A percentile compares a stretch with the other conserved stretches of the same genome.
phyloP scores from a whole-genome alignment of 2,888 invertebrate genomes.

The Dynastes grantii region DNA sequence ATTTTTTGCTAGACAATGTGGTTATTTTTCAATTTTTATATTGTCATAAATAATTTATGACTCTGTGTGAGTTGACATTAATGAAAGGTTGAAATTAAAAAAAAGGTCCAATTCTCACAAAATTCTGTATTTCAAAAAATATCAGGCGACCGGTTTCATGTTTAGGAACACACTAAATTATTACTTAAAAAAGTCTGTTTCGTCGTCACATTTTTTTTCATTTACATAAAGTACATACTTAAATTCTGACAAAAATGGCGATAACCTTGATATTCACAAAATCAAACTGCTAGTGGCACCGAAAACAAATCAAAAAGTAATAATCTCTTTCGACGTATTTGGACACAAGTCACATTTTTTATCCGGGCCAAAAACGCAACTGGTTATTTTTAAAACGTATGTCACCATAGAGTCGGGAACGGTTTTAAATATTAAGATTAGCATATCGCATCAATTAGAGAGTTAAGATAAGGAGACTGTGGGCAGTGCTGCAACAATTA shows the following conservation, averaged over 20 bases:
- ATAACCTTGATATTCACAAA: constrained; percentile 40
- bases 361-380: constrained; percentile 32
- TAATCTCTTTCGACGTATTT: constrained; percentile 37
- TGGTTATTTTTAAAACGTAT: constrained; percentile 51
- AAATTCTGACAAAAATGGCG: constrained; percentile 28
- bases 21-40: too few relatives aligned
- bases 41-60: too few relatives aligned
- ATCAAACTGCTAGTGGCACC: constrained; percentile 10
- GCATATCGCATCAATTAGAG: constrained; percentile 60
- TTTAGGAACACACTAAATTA: too few relatives aligned
- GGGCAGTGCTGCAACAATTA: constrained; percentile 59
- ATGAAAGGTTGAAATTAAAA: too few relatives aligned
- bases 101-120: too few relatives aligned
- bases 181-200: too few relatives aligned
- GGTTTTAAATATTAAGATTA: constrained; percentile 57
- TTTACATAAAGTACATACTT: constrained; percentile 32
- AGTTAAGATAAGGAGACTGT: constrained; percentile 55
- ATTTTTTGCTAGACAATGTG: too few relatives aligned
- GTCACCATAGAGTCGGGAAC: constrained; percentile 50
- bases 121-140: too few relatives aligned
- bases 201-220: not conserved
- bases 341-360: constrained; percentile 37
- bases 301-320: constrained; percentile 36
- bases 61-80: too few relatives aligned
- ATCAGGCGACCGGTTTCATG: too few relatives aligned